Conservation (phyloP, 2,113 vertebrate species). For the Plestiodon gilberti region DNA sequence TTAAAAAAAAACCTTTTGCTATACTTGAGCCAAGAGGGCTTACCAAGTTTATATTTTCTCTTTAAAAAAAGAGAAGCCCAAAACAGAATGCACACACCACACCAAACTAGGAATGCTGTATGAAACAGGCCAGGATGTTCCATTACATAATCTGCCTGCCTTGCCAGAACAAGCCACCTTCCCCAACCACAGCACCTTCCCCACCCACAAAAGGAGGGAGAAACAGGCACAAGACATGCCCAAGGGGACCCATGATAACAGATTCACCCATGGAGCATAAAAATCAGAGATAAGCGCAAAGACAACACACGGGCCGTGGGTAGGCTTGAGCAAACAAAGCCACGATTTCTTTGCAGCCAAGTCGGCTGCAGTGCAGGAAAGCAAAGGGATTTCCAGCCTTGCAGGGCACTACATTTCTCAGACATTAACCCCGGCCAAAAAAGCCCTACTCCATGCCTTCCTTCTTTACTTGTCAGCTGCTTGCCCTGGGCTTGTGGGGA, state of each 20-base stretch:
- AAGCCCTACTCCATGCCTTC: too few species aligned
- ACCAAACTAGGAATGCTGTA: background rate
- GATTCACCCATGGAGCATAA: background rate
- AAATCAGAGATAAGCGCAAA: background rate
- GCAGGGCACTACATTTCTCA: background rate
- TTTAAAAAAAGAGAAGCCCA: too few species aligned
- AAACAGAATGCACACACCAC: background rate
- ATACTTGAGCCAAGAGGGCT: background rate
- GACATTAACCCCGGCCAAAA: too few species aligned
- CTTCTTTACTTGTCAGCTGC: rapidly evolving
- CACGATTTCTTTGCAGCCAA: background rate
- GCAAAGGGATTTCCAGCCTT: background rate
- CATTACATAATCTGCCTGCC: background rate
- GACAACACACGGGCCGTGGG: too few species aligned
- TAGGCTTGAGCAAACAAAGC: background rate
- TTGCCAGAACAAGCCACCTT: background rate
- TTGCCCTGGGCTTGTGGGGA: background rate
- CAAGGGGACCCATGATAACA: background rate
- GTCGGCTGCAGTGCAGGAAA: too few species aligned
- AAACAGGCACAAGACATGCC: background rate
- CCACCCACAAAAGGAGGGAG: background rate
- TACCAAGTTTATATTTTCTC: background rate
- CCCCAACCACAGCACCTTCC: too few species aligned
- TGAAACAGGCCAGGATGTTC: background rate
- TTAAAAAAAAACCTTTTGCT: too few species aligned